phyloP scores from a whole-genome alignment of 2,797 vertebrate genomes.

The Macropus fuliginosus region DNA sequence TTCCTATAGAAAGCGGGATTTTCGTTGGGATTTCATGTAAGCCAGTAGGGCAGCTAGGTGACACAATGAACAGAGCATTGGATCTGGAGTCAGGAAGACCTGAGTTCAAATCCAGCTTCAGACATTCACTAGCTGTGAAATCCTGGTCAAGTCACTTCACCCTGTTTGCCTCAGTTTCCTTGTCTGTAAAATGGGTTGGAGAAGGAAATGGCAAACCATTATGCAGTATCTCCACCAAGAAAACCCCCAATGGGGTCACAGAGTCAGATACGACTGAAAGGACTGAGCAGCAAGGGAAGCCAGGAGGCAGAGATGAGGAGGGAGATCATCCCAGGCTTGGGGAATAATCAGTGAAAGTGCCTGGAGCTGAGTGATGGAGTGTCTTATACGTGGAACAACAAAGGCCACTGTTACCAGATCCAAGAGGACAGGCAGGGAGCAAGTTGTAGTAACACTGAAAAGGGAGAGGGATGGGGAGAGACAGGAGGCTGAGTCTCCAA shows the following conservation, averaged over 20 bases:
- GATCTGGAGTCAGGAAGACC: neutral
- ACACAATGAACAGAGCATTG: neutral
- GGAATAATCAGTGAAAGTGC: neutral
- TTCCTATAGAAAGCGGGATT: neutral
- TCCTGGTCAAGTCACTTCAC: neutral
- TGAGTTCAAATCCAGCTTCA: neutral
- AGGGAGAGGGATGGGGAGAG: neutral
- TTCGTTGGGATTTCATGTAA: neutral
- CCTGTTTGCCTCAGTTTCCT: neutral
- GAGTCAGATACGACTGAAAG: neutral
- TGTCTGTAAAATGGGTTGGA: neutral
- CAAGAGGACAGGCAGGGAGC: neutral
- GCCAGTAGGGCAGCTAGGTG: neutral
- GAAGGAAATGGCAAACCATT: neutral
- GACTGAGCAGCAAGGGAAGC: neutral
- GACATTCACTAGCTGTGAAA: neutral
- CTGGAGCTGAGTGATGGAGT: neutral
- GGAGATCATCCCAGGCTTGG: neutral
- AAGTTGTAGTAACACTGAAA: neutral
- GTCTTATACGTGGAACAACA: neutral
- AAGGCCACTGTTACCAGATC: neutral
- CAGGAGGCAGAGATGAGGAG: neutral
- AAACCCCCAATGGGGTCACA: neutral
- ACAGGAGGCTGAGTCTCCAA: too few relatives aligned
- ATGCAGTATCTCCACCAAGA: neutral